Percentiles rank a stretch among this genome's conserved stretches.
Evolutionary conservation across 2,888 invertebrate genomes (phyloP).

Genomic region (Glaucopsyche alexis): DNA sequence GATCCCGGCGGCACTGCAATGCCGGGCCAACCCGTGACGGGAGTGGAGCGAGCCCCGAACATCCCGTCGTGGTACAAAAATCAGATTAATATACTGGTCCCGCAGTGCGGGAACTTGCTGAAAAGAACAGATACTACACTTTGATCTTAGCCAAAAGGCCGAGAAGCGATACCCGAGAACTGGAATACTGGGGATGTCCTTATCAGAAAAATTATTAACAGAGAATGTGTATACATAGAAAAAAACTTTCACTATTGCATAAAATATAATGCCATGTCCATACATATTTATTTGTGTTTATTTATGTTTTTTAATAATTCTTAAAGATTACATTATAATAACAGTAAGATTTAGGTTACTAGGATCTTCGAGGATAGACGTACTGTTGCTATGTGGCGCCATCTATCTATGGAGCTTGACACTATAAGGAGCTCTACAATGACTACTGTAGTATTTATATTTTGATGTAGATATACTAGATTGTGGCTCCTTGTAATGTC

Average conservation of each 20-base stretch:
- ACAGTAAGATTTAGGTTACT: too few relatives aligned
- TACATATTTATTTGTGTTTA: too few relatives aligned
- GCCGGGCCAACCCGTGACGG: slow-evolving; percentile 46
- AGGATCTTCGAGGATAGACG: too few relatives aligned
- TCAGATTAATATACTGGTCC: slow-evolving; percentile 47
- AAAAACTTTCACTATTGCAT: too few relatives aligned
- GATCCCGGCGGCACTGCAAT: slow-evolving; percentile 47
- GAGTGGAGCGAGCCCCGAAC: slow-evolving; percentile 46
- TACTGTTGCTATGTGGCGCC: not conserved
- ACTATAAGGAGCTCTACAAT: not conserved
- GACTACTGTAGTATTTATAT: not conserved
- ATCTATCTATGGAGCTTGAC: not conserved
- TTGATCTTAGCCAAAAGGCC: slow-evolving; percentile 42
- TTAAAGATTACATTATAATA: too few relatives aligned
- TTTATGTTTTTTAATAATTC: too few relatives aligned
- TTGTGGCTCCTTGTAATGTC: not conserved
- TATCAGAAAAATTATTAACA: slow-evolving; percentile 27
- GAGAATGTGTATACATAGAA: not conserved
- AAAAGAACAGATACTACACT: slow-evolving; percentile 41
- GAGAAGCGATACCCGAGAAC: slow-evolving; percentile 34
- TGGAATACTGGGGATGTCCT: not conserved
- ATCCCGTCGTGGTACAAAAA: slow-evolving; percentile 45
- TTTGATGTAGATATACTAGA: not conserved
- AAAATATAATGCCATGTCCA: too few relatives aligned
- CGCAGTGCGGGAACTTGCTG: slow-evolving; percentile 44